These are phyloP conservation scores for Anthonomus grandis DNA, from an alignment of 1,140 invertebrate genomes.

Conservation along the genomic window DNA sequence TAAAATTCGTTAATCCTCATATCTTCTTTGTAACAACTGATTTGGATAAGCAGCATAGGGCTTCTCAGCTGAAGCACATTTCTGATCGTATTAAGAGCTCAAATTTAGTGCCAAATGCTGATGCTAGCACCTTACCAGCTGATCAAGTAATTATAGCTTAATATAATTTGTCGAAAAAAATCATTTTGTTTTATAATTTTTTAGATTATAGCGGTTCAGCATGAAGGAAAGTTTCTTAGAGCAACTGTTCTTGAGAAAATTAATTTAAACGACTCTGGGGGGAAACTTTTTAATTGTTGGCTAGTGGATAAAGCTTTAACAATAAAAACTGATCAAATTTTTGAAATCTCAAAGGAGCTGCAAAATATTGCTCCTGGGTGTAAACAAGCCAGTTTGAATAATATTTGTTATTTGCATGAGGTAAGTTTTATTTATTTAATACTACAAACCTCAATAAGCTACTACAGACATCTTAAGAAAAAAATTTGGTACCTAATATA, in stretches of 20 bases:
- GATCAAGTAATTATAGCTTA: slow-evolving; percentile 18
- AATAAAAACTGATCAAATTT: slow-evolving; percentile 19
- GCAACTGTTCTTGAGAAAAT: slow-evolving; percentile 19
- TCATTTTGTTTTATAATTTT: no score
- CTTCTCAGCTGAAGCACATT: slow-evolving; percentile 6
- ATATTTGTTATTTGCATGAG: slow-evolving; percentile 25
- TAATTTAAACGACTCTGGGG: background rate
- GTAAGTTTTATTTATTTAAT: slow-evolving; percentile 22
- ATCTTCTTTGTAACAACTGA: slow-evolving; percentile 22
- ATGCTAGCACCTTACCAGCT: slow-evolving; percentile 3
- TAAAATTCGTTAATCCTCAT: slow-evolving; percentile 26
- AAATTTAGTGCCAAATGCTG: background rate
- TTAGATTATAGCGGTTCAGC: slow-evolving; percentile 22
- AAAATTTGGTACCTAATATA: background rate
- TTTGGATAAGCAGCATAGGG: slow-evolving; percentile 1
- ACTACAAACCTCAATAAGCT: slow-evolving; percentile 3
- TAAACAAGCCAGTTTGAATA: slow-evolving; percentile 25
- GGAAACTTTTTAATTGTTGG: slow-evolving; percentile 25
- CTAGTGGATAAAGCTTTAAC: slow-evolving; percentile 28
- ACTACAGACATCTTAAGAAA: background rate
- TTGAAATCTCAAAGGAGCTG: slow-evolving; percentile 17
- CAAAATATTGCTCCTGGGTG: slow-evolving; percentile 12
- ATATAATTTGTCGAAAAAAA: background rate
- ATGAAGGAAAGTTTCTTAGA: slow-evolving; percentile 14
- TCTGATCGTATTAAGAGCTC: slow-evolving; percentile 5